Percentiles rank a stretch among this genome's conserved stretches.
These are phyloP conservation scores for Nesogale talazaci DNA, from an alignment of 2,113 vertebrate genomes.

Conservation along the genomic window DNA sequence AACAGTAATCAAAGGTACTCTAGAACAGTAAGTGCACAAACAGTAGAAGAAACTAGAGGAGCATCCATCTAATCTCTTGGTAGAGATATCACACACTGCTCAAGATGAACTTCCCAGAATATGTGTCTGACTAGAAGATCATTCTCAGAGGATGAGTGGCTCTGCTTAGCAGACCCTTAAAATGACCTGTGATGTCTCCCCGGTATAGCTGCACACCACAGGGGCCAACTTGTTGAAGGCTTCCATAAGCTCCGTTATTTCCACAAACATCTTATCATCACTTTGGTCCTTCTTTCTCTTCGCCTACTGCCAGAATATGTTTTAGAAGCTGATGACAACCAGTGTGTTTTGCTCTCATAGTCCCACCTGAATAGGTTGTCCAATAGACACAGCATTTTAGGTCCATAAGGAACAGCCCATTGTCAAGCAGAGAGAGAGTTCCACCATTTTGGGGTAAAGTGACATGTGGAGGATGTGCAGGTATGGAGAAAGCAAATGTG, in stretches of 20 bases:
- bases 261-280: not conserved
- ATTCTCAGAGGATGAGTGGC: not conserved
- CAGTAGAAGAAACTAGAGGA: not conserved
- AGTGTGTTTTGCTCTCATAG: conserved; percentile 43
- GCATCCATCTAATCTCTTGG: not conserved
- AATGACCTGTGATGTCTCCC: not conserved
- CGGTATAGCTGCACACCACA: not conserved
- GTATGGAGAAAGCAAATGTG: not conserved
- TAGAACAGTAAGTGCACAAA: not conserved
- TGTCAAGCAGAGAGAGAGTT: conserved; percentile 12
- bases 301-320: not conserved
- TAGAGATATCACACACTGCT: not conserved
- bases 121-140: not conserved
- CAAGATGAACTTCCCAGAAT: not conserved
- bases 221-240: not conserved
- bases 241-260: not conserved
- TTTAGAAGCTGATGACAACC: not conserved
- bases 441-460: conserved; percentile 24
- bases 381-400: not conserved
- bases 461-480: conserved; percentile 3
- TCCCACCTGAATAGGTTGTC: conserved; percentile 10
- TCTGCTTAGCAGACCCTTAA: not conserved
- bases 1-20: not conserved
- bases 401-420: not conserved
- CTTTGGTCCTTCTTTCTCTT: not conserved